phyloP scores from a whole-genome alignment of 2,797 vertebrate genomes.

The Smutsia temminckii region DNA sequence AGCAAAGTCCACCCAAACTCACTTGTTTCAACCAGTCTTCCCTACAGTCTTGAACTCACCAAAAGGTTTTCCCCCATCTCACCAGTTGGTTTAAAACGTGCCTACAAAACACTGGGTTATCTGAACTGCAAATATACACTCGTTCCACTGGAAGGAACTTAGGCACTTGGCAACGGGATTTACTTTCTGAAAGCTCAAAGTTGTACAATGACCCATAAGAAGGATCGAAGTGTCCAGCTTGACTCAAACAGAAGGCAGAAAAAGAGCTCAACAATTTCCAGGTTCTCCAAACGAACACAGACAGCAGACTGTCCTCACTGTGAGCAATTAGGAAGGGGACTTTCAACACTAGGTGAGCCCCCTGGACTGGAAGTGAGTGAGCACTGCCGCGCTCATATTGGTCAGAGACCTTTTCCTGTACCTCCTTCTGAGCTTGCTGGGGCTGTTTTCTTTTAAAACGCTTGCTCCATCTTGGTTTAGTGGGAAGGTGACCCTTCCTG shows the following conservation, averaged over 20 bases:
- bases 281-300: background rate
- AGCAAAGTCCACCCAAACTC: no score
- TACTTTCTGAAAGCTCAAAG: background rate
- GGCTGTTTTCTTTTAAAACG: background rate
- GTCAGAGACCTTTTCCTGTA: background rate
- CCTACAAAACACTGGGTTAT: background rate
- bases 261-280: background rate
- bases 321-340: fast-evolving
- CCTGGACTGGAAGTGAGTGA: fast-evolving
- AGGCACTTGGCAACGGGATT: background rate
- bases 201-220: background rate
- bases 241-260: background rate
- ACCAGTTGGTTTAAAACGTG: background rate
- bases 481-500: background rate
- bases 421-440: background rate
- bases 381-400: fast-evolving
- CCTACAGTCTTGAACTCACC: no score
- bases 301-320: fast-evolving
- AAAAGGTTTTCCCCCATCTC: background rate
- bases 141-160: background rate
- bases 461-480: fast-evolving
- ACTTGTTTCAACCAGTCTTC: background rate
- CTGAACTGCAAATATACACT: background rate
- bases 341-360: fast-evolving
- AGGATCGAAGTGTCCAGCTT: background rate